phyloP scores from a whole-genome alignment of 2,888 invertebrate genomes.

The Cancer borealis region DNA sequence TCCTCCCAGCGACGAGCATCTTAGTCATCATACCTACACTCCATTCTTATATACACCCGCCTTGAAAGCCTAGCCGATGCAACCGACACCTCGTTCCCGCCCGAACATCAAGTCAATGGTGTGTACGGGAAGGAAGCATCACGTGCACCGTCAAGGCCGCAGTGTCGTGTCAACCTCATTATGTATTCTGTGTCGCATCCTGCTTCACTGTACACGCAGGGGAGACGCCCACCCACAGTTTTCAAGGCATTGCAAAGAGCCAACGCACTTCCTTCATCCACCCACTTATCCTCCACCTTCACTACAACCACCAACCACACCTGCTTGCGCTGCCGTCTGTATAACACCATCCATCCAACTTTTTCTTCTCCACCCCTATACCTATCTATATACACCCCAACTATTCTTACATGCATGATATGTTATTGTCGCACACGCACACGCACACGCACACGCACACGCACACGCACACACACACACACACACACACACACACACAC shows the following conservation, averaged over 20 bases:
- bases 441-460: not conserved
- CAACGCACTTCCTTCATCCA: not conserved
- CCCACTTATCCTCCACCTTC: not conserved
- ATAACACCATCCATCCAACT: not conserved
- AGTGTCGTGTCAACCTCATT: conserved; percentile 17
- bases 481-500: too few species aligned
- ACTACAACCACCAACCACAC: not conserved
- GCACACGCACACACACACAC: not conserved
- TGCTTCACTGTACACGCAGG: conserved; percentile 9
- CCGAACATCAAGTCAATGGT: not conserved
- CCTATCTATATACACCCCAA: not conserved
- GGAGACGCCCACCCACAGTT: not conserved
- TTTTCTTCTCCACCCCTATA: not conserved
- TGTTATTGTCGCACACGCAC: not conserved
- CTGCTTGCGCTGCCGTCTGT: not conserved
- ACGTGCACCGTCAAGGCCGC: not conserved
- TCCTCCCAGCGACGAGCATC: too few species aligned
- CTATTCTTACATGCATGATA: not conserved
- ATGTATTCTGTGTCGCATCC: conserved; percentile 5
- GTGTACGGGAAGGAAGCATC: not conserved
- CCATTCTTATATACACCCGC: too few species aligned
- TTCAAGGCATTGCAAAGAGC: not conserved
- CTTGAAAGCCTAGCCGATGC: not conserved
- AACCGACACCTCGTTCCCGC: not conserved
- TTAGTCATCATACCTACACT: too few species aligned